Evolutionary conservation across 2,888 invertebrate species (phyloP), one percentile per base, ranked within the genome.

Genomic region (Vanessa cardui): DNA sequence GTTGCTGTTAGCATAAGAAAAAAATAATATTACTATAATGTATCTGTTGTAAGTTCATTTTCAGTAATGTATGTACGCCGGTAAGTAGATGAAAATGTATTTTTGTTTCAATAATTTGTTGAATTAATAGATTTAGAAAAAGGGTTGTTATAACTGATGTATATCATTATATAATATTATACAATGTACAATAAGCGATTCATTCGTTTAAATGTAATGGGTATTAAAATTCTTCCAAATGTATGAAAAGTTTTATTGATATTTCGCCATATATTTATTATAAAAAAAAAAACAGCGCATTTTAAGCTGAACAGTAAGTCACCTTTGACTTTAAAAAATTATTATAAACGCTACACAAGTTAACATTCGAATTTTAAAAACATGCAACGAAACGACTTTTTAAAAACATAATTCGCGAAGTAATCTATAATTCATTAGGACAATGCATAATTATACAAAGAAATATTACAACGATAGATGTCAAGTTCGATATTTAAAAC

Each of bases 141-240:
- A 72, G 67, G 71, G 69, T 69, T 68, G 70, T 73, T 74, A 72
- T 76, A 81, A 80, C 72, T 72, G 69, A 72, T 73, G 78, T 82
- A 85, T 74, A 77, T 80, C 66, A 71, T 64, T 66, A 77, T 78
- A 79, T 75, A 73, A 71, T 76, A 81, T 80, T 82, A 63, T 74
- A 73, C 83, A 67, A 54, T 70, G 67, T 64, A 70, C 61, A 64
- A 50, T 67, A 70, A 67, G 61, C 63, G 61, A 64, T 82, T 79
- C 81, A 89, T 88, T 83, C 75, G 77, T 86, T 83, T 82, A 76
- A 82, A 81, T 85, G 81, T 71, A 80, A 85, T 83, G 79, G 87
- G 67, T 74, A 79, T 85, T 90, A 90, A 90, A 90, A 87, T 86
- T 89, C 89, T 90, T 89, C 87, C 88, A 87, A 84, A 62, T 63